Base-by-base conservation (phyloP, 2,113 vertebrate genomes). In the Xyrauchen texanus region DNA sequence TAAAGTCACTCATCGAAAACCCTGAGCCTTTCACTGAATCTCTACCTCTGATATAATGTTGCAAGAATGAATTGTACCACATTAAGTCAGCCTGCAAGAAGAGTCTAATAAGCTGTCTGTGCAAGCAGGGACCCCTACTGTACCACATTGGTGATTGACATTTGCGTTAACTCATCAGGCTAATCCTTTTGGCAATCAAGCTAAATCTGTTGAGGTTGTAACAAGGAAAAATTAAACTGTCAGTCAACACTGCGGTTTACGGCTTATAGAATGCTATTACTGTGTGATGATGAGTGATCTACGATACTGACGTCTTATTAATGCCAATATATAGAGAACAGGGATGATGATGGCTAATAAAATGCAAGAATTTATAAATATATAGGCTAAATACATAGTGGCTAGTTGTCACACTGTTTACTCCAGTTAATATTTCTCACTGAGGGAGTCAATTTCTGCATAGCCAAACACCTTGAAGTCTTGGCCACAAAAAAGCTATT, bases 211-310 rank as follows among this genome's bases (percentile, higher is more conserved):
- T 7, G 34, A 65, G 68, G 34, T 44, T 63, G 15, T 71, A 63
- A 75, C 21, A 10, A 57, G 44, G 53, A 75, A 65, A 76, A 81
- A 81, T 64, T 63, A 58, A 81, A 81, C 68, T 46, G 66, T 76
- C 73, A 77, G 73, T 81, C 69, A 63, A 68, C 64, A 46, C 47
- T 62, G 3, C 12, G 13, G 58, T 57, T 49, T n/a, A 60, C 46
- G 55, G 21, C 34, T 60, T 62, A 6, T 47, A 51, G 58, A 51
- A 16, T 52, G 45, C 60, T 42, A 63, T 49, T 42, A 49, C 16
- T 11, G 42, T 73, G 60, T 52, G 72, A 21, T 51, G 72, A 63
- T 21, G 60, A 75, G 63, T 11, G 42, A 52, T 75, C 42, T 51
- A 34, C 21, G 21, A 34, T 34, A 34, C 3, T 34, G 21, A 34